These are phyloP conservation scores for Dendrolimus kikuchii DNA, from an alignment of 1,140 invertebrate species.

Conservation along the genomic window DNA sequence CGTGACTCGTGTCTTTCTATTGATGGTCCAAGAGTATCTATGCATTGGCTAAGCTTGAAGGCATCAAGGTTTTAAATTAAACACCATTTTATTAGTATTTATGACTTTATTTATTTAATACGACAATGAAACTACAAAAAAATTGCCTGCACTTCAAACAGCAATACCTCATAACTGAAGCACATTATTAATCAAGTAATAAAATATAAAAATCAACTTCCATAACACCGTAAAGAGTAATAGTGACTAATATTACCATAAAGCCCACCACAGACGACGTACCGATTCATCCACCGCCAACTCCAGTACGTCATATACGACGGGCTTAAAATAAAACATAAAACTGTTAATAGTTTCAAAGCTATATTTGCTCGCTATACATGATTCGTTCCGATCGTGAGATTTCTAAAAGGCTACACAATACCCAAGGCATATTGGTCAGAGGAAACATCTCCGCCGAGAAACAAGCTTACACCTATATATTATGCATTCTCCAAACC, in stretches of 20 bases:
- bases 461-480: conserved; percentile 60
- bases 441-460: conserved; percentile 56
- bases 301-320: too few relatives aligned
- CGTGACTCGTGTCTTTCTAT: not conserved
- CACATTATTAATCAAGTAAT: conserved; percentile 56
- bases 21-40: not conserved
- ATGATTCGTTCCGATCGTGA: conserved; percentile 61
- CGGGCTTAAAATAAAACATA: conserved; percentile 22
- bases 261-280: too few relatives aligned
- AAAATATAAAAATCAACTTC: conserved; percentile 59
- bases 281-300: too few relatives aligned
- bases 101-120: conserved; percentile 65
- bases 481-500: not conserved
- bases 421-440: conserved; percentile 68
- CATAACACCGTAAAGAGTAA: conserved; percentile 46
- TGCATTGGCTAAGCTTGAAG: not conserved
- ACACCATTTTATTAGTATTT: conserved; percentile 50
- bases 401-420: conserved; percentile 58
- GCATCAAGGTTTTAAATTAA: conserved; percentile 15
- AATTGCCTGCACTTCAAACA: conserved; percentile 68
- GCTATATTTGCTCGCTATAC: conserved; percentile 61
- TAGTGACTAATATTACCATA: conserved; percentile 41
- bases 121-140: conserved; percentile 71
- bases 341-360: conserved; percentile 47
- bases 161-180: conserved; percentile 66